A percentile compares a stretch with the other conserved stretches of the same genome.
phyloP scores from a whole-genome alignment of 2,113 vertebrate genomes.

The Martes martes region DNA sequence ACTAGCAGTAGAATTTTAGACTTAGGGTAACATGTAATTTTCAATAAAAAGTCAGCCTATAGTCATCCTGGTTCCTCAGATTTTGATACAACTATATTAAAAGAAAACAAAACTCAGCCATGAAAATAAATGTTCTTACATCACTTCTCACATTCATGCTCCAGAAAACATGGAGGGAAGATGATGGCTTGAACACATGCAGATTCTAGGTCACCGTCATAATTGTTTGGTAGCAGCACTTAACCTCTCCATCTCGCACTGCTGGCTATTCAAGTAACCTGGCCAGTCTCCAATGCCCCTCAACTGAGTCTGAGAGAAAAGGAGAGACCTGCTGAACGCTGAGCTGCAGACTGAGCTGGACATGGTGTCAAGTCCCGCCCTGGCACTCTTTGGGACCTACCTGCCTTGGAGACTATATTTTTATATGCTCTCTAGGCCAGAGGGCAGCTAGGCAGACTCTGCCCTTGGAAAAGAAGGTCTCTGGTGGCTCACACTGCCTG shows the following conservation, averaged over 20 bases:
- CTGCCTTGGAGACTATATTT: background rate
- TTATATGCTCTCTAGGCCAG: background rate
- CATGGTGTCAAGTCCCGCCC: background rate
- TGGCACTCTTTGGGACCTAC: background rate
- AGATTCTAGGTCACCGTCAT: background rate
- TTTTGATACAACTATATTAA: background rate
- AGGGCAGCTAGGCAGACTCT: background rate
- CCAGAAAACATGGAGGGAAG: background rate
- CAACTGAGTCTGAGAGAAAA: background rate
- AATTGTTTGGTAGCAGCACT: background rate
- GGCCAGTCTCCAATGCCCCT: background rate
- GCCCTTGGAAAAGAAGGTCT: background rate
- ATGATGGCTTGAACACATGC: background rate
- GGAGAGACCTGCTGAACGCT: background rate
- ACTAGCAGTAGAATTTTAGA: background rate
- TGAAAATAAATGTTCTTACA: background rate
- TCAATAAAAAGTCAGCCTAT: background rate
- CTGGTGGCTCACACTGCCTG: background rate
- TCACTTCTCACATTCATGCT: background rate
- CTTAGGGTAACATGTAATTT: background rate
- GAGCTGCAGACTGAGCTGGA: background rate
- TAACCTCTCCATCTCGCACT: background rate
- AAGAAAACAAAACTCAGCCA: conserved; percentile 22
- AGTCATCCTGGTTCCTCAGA: background rate
- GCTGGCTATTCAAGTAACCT: background rate